These are phyloP conservation scores for Belonocnema kinseyi DNA, from an alignment of 1,140 invertebrate species.

Conservation along the genomic window DNA sequence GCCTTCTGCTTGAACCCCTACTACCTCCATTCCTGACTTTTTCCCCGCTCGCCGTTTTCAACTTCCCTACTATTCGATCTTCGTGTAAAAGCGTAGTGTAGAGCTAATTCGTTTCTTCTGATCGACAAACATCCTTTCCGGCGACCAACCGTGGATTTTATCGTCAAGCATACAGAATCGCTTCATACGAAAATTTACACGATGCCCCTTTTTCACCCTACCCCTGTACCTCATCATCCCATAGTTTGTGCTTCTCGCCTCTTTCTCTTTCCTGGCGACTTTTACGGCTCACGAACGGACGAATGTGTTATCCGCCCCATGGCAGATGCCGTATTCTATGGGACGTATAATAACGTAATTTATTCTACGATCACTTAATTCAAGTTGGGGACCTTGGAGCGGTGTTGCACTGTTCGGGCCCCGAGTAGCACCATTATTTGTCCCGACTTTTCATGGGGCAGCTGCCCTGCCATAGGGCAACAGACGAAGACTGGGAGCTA, in stretches of 20 bases:
- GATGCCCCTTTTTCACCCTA: conserved; percentile 47
- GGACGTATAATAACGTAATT: conserved; percentile 59
- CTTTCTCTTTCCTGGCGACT: conserved; percentile 41
- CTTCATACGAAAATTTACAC: conserved; percentile 72
- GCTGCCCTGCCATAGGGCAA: conserved; percentile 42
- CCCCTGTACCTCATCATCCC: neutral
- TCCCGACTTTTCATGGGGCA: conserved; percentile 53
- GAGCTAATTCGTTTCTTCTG: conserved; percentile 71
- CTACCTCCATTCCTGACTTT: conserved; percentile 39
- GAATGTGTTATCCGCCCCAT: conserved; percentile 66
- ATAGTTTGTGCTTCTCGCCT: conserved; percentile 28
- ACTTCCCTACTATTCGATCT: conserved; percentile 51
- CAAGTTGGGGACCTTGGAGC: conserved; percentile 29
- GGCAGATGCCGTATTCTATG: conserved; percentile 62
- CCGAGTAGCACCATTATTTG: conserved; percentile 28
- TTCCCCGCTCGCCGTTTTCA: conserved; percentile 1
- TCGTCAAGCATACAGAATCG: conserved; percentile 66
- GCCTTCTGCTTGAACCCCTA: neutral
- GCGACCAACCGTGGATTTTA: conserved; percentile 62
- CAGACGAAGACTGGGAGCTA: conserved; percentile 28
- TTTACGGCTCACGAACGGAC: conserved; percentile 57
- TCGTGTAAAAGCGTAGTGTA: conserved; percentile 42
- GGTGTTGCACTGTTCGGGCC: neutral
- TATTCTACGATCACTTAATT: conserved; percentile 62
- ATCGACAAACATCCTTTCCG: conserved; percentile 58